Evolutionary conservation across 1,140 invertebrate species (phyloP).

Genomic region (Cardiocondyla obscurior): DNA sequence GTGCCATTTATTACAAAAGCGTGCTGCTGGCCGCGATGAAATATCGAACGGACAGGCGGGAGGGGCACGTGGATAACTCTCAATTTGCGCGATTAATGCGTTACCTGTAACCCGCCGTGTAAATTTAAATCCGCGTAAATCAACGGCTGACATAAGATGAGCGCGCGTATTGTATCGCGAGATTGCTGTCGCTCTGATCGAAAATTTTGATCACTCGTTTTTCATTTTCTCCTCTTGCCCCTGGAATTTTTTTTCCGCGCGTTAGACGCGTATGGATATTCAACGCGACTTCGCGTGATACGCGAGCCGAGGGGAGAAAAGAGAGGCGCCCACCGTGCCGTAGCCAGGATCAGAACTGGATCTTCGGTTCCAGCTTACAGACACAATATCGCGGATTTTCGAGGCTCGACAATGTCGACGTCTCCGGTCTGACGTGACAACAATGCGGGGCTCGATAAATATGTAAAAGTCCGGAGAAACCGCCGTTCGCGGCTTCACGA

Average conservation of each 20-base stretch:
- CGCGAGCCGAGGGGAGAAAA: not conserved
- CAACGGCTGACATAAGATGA: conserved; percentile 13
- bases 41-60: conserved; percentile 16
- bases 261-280: conserved; percentile 3
- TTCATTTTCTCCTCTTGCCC: not conserved
- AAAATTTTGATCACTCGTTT: conserved; percentile 21
- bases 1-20: not conserved
- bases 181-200: not conserved
- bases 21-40: conserved; percentile 24
- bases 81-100: conserved; percentile 37
- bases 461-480: conserved; percentile 74
- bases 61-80: not conserved
- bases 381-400: conserved; percentile 70
- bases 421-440: conserved; percentile 69
- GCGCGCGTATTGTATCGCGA: not conserved
- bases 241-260: conserved; percentile 10
- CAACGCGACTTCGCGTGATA: not conserved
- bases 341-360: conserved; percentile 37
- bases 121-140: conserved; percentile 34
- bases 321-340: not conserved
- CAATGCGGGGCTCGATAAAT: conserved; percentile 75
- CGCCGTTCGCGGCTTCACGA: conserved; percentile 60
- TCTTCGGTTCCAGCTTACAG: conserved; percentile 26
- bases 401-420: conserved; percentile 68
- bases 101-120: not conserved